Conservation (phyloP, 1,140 invertebrate species). For the Lordiphosa stackelbergi region DNA sequence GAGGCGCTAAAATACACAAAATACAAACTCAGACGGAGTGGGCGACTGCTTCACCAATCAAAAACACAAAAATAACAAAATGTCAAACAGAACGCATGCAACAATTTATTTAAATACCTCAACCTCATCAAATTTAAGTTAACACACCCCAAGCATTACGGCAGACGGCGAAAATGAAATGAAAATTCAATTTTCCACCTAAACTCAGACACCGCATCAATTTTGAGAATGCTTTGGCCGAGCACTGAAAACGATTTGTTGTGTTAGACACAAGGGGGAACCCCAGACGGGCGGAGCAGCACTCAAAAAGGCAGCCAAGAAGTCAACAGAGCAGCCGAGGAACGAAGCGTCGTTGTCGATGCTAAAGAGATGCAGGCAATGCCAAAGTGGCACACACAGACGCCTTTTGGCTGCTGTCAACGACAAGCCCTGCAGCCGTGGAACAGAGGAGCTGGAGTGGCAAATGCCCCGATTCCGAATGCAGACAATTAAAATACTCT, state of each 20-base stretch:
- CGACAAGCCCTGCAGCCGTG: slow-evolving; percentile 20
- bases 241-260: slow-evolving; percentile 69
- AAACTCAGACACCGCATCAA: slow-evolving; percentile 75
- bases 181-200: slow-evolving; percentile 77
- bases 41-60: slow-evolving; percentile 59
- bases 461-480: slow-evolving; percentile 14
- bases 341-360: slow-evolving; percentile 31
- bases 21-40: slow-evolving; percentile 10
- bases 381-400: slow-evolving; percentile 1
- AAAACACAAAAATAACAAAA: slow-evolving; percentile 68
- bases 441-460: slow-evolving; percentile 4
- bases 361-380: slow-evolving; percentile 62
- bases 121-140: slow-evolving; percentile 66
- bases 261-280: slow-evolving; percentile 49
- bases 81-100: slow-evolving; percentile 72
- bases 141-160: slow-evolving; percentile 54
- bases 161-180: slow-evolving; percentile 55
- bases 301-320: slow-evolving; percentile 53
- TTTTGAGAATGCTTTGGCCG: slow-evolving; percentile 70
- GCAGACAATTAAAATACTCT: slow-evolving; percentile 42
- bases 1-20: slow-evolving; percentile 34
- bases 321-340: slow-evolving; percentile 41
- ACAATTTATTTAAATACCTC: slow-evolving; percentile 75
- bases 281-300: slow-evolving; percentile 29
- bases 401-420: slow-evolving; percentile 46